phyloP scores from a whole-genome alignment of 2,888 invertebrate genomes.

The Plutella xylostella region DNA sequence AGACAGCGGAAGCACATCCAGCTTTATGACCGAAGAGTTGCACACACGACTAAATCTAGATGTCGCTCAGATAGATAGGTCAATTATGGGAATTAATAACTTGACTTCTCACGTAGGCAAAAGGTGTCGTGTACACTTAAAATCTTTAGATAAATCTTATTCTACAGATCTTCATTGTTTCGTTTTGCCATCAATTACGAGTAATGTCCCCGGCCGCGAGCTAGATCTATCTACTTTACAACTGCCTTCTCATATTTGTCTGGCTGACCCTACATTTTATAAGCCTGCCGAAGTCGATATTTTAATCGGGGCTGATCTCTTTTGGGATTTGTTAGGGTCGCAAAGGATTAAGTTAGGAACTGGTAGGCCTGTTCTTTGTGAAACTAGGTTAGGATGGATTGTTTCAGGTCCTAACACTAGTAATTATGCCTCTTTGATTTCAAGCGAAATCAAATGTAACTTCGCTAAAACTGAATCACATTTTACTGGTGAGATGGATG shows the following conservation, averaged over 20 bases:
- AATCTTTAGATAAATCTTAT: not conserved
- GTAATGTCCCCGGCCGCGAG: not conserved
- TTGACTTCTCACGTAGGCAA: too few relatives aligned
- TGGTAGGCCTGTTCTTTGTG: not conserved
- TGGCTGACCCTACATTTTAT: conserved; percentile 5
- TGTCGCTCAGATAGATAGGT: too few relatives aligned
- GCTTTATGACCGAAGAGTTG: too few relatives aligned
- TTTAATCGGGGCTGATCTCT: not conserved
- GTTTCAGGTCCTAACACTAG: not conserved
- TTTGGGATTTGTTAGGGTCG: not conserved
- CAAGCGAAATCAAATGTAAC: not conserved
- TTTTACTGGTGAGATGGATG: not conserved
- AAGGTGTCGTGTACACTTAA: too few relatives aligned
- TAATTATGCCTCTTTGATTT: not conserved
- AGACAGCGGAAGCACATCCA: too few relatives aligned
- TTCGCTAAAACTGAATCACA: not conserved
- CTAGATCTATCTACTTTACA: not conserved
- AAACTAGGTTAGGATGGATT: not conserved
- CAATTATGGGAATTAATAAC: too few relatives aligned
- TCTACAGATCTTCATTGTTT: not conserved
- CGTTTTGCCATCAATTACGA: not conserved
- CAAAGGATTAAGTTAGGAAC: not conserved
- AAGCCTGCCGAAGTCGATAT: not conserved
- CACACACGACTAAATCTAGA: too few relatives aligned
- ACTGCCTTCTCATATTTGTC: not conserved